Conservation (phyloP, 1,140 invertebrate species). For the Phortica variegata region DNA sequence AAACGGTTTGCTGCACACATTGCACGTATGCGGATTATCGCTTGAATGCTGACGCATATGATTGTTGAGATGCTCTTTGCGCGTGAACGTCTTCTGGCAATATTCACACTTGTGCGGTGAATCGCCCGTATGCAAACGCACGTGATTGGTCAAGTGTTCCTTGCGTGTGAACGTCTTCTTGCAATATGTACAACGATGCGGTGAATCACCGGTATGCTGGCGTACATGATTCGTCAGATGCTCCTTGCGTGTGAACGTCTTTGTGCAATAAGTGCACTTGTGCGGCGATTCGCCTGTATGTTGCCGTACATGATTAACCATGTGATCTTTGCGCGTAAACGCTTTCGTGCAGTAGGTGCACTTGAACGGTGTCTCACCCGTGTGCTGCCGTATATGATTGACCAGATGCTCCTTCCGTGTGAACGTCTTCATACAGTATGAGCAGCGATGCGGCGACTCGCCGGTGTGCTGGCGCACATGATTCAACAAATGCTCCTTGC, state of each 20-base stretch:
- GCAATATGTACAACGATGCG: conserved; percentile 72
- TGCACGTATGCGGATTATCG: conserved; percentile 79
- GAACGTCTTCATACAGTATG: conserved; percentile 73
- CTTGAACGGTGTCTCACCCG: conserved; percentile 79
- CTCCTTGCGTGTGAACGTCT: conserved; percentile 79
- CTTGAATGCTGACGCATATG: conserved; percentile 73
- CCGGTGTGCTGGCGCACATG: conserved; percentile 79
- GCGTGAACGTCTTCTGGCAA: conserved; percentile 81
- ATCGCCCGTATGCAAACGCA: conserved; percentile 72
- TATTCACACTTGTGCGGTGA: conserved; percentile 79
- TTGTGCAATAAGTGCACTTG: conserved; percentile 77
- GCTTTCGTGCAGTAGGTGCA: conserved; percentile 85
- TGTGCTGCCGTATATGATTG: conserved; percentile 79
- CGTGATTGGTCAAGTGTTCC: conserved; percentile 88
- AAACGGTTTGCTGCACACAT: conserved; percentile 81
- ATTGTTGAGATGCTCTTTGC: conserved; percentile 77
- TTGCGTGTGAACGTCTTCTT: conserved; percentile 80
- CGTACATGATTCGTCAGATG: conserved; percentile 68
- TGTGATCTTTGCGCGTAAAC: conserved; percentile 80
- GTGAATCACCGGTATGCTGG: conserved; percentile 78
- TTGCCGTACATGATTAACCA: conserved; percentile 73
- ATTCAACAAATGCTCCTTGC: conserved; percentile 79
- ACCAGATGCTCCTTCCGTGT: conserved; percentile 77
- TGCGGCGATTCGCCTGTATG: conserved; percentile 86
- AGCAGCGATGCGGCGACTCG: conserved; percentile 62